Base-by-base conservation (phyloP, 2,888 invertebrate species). In the Ganaspis brasiliensis region DNA sequence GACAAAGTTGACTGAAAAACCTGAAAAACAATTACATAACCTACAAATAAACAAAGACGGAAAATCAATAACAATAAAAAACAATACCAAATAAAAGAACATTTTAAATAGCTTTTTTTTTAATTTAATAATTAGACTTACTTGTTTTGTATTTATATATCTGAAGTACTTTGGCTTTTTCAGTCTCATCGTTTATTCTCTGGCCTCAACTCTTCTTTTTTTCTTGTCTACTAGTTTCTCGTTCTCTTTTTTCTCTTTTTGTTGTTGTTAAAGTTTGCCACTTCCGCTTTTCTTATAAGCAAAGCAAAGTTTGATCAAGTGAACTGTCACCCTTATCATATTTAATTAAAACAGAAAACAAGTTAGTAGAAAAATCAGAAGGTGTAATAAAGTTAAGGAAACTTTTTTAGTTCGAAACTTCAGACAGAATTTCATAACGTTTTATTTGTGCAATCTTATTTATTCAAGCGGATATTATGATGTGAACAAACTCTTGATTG, bases 271-370 rank as follows among this genome's bases (percentile, higher is more conserved):
- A 52, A 52, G 52, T 52, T 52, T 52, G 9, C n/a, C 52, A 52
- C 52, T 52, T 49, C 49, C 49, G 59, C 16, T 31, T 10, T 19
- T 61, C 59, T 61, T 61, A n/a, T 26, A 12, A 10, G 35, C 37
- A 21, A 12, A 35, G 35, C 19, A 37, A 37, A 37, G 10, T 35
- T 12, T 12, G 19, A 61, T 37, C 19, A 4, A 10, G 31, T 1
- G 37, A 52, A 52, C 19, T 61, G 37, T 19, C 19, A 61, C 35
- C 35, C 37, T 21, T 37, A 19, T 37, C 16, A 61, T 61, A 35
- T 61, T 61, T 61, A 61, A 61, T 61, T 61, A 37, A 61, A 61
- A 61, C 4, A n/a, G 9, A 12, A 37, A 10, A 35, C 19, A 52
- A n/a, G n/a, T 52, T 9, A 52, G 19, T 16, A 2, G 8, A 52